Evolutionary conservation across 1,140 invertebrate species (phyloP), one percentile per base, ranked within the genome.

Genomic region (Zaprionus vittiger): DNA sequence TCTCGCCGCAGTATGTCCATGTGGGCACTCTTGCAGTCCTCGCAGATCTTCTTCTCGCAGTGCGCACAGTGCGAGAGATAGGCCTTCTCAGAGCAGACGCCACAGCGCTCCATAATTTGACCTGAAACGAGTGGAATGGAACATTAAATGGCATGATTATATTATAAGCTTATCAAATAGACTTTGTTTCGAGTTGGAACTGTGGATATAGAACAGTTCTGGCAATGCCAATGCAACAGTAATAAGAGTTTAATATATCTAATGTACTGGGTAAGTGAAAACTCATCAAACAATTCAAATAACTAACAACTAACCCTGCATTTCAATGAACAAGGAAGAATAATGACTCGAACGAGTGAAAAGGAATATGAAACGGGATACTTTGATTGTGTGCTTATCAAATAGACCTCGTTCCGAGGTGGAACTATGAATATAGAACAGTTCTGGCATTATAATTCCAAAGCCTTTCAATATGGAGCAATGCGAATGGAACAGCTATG

Each of bases 1-100:
- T 99, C 99, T 62, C 98, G 95, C 67, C 98, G 95, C 14, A 99
- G 93, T 59, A 99, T 98, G 91, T 99, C 98, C 95, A 99, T 97
- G 93, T 99, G 99, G 17, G 98, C 97, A 63, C 97, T 96, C 94
- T 98, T 97, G 95, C 99, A 96, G 93, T 98, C 95, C 91, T 96
- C 95, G 95, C 98, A 96, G 91, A 97, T 95, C 95, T 99, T 96
- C 94, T 98, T 96, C 94, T 98, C 97, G 93, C 99, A 99, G 93
- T 99, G 98, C 17, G 96, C 95, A 94, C 98, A 99, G 37, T 95
- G 93, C 26, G 95, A 96, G 77, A 97, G 96, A 92, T 98, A 98
- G 34, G 97, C 96, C 93, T 99, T 99, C 93, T 99, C 98, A 55
- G 97, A 98, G 93, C 99, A 99, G 9, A 98, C 97, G 69, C 96